A percentile compares a stretch with the other conserved stretches of the same genome.
These are phyloP conservation scores for Chaetodon trifascialis DNA, from an alignment of 2,113 vertebrate species.

Conservation along the genomic window DNA sequence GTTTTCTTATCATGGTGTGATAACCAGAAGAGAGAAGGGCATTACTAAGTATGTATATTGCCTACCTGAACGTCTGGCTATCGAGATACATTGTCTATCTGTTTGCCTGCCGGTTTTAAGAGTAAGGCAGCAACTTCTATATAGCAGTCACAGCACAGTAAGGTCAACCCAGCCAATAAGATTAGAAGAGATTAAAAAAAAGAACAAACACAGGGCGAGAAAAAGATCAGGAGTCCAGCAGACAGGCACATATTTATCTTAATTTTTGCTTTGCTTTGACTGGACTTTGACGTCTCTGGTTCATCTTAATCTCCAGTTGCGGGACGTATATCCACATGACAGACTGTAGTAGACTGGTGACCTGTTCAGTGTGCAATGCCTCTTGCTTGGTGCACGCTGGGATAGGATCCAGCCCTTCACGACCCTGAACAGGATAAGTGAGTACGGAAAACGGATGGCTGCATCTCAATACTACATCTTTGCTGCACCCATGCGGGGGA, in stretches of 20 bases:
- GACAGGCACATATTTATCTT: constrained; percentile 44
- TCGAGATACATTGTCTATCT: constrained; percentile 53
- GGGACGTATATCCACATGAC: constrained; percentile 9
- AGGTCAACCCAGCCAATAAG: constrained; percentile 34
- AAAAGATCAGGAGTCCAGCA: neutral
- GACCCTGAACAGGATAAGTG: neutral
- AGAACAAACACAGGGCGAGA: constrained; percentile 19
- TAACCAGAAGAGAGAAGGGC: constrained; percentile 68
- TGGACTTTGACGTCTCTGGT: neutral
- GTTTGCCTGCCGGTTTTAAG: constrained; percentile 32
- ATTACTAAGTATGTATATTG: constrained; percentile 55
- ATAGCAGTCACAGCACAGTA: constrained; percentile 30
- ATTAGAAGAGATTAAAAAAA: constrained; percentile 10
- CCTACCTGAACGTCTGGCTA: constrained; percentile 55
- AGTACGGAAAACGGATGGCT: neutral
- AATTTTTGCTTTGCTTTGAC: constrained; percentile 5
- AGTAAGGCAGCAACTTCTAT: constrained; percentile 39
- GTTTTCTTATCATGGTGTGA: constrained; percentile 71
- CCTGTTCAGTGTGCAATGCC: neutral
- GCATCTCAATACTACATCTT: neutral
- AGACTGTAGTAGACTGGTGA: constrained; percentile 11
- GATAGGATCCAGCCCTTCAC: neutral
- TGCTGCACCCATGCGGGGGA: neutral
- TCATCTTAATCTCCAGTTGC: constrained; percentile 30
- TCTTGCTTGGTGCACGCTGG: neutral